Conservation (phyloP, 2,888 invertebrate species). For the Phaedon cochleariae region DNA sequence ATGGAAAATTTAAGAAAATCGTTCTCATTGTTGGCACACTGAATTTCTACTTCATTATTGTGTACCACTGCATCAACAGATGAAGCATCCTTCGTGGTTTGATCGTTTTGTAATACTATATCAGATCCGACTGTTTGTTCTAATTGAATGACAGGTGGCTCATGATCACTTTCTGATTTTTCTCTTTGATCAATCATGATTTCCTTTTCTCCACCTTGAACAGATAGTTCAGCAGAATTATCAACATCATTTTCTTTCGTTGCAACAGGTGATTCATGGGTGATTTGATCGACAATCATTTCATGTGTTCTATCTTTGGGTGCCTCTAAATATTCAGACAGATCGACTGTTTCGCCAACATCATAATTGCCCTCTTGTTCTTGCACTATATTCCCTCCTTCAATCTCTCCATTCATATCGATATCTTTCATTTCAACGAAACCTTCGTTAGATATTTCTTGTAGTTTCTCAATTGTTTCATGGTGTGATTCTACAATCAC, state of each 20-base stretch:
- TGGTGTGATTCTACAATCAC: background rate
- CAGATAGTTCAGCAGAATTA: background rate
- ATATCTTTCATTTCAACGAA: background rate
- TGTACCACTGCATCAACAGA: conserved; percentile 20
- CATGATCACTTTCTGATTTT: background rate
- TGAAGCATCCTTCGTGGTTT: conserved; percentile 5
- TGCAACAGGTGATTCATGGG: background rate
- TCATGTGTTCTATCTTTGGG: background rate
- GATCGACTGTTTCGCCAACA: background rate
- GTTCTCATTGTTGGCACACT: conserved; percentile 26
- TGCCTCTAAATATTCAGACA: background rate
- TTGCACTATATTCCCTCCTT: background rate
- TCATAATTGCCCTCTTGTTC: background rate
- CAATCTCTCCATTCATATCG: background rate
- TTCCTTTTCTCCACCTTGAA: background rate
- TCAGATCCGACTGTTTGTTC: background rate
- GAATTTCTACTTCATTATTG: conserved; percentile 38
- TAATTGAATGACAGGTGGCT: background rate
- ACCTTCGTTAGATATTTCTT: background rate
- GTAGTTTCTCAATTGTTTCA: background rate
- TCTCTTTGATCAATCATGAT: background rate
- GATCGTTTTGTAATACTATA: background rate
- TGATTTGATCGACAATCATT: background rate
- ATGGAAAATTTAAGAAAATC: conserved; percentile 46
- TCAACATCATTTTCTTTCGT: background rate